These are phyloP conservation scores for Microctenopoma stevenorrisi DNA, from an alignment of 2,797 vertebrate species.

Conservation along the genomic window DNA sequence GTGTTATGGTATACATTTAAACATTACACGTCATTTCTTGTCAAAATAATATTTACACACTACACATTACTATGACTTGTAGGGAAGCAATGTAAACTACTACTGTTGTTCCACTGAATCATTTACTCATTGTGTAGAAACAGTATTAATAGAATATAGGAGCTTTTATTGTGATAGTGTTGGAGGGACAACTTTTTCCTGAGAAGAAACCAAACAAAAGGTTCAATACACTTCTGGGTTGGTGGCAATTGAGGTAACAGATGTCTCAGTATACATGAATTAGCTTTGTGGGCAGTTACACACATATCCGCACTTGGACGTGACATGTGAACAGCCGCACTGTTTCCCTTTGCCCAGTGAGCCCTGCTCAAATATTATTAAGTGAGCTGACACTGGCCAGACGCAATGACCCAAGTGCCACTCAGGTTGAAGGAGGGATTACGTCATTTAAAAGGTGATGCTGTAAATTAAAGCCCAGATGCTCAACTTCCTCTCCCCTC, in stretches of 20 bases:
- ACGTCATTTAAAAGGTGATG: constrained; percentile 65
- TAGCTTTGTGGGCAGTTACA: constrained; percentile 8
- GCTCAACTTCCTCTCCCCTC: constrained; percentile 51
- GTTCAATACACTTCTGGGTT: constrained; percentile 49
- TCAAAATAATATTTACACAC: constrained; percentile 33
- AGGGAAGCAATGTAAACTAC: background rate
- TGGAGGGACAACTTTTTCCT: constrained; percentile 44
- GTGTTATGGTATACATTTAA: constrained; percentile 30
- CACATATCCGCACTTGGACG: constrained; percentile 8
- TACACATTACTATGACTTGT: constrained; percentile 57
- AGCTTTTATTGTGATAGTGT: constrained; percentile 56
- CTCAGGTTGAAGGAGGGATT: constrained; percentile 56
- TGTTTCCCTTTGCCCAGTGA: constrained; percentile 39
- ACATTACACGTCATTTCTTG: constrained; percentile 53
- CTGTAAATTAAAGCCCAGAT: constrained; percentile 61
- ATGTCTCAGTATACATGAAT: constrained; percentile 45
- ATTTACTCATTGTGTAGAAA: constrained; percentile 62
- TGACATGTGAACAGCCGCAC: constrained; percentile 26
- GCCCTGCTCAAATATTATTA: constrained; percentile 17
- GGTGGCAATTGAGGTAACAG: constrained; percentile 33
- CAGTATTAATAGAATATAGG: constrained; percentile 40
- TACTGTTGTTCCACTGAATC: constrained; percentile 11
- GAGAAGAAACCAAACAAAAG: constrained; percentile 49
- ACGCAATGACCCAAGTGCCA: constrained; percentile 22
- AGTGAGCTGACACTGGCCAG: no score